Percentiles rank a stretch among this genome's conserved stretches.
Conservation (phyloP, 2,888 invertebrate species). For the Aspidiotus rigidus region DNA sequence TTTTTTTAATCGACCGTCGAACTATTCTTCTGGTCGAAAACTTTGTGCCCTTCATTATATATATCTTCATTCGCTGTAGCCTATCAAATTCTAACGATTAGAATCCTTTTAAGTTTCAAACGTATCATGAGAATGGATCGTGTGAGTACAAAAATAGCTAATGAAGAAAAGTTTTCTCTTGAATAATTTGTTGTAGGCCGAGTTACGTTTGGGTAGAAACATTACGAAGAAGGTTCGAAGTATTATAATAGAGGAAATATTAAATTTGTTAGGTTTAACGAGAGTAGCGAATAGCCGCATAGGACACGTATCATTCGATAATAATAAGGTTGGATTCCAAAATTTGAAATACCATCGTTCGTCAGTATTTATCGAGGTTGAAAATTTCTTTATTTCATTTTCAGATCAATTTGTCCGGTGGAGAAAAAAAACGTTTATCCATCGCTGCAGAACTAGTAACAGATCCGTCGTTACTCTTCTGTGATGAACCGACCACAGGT, state of each 20-base stretch:
- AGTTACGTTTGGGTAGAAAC: constrained; percentile 66
- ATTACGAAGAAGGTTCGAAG: constrained; percentile 54
- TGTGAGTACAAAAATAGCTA: no score
- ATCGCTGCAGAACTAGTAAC: constrained; percentile 88
- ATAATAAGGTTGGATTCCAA: constrained; percentile 22
- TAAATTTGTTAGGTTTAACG: constrained; percentile 52
- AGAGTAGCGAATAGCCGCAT: constrained; percentile 66
- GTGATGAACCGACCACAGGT: constrained; percentile 94
- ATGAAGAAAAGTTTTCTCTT: not conserved
- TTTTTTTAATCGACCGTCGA: no score
- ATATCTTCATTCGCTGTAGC: no score
- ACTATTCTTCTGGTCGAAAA: no score
- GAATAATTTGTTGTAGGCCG: constrained; percentile 51
- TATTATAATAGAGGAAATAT: constrained; percentile 58
- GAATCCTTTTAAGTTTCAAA: no score
- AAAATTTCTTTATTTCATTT: not conserved
- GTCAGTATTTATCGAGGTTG: no score
- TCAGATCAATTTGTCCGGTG: constrained; percentile 49
- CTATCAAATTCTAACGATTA: no score
- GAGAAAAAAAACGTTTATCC: constrained; percentile 82
- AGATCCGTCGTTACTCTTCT: constrained; percentile 83
- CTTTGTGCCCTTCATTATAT: no score
- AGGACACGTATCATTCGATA: constrained; percentile 49
- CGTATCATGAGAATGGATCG: no score
- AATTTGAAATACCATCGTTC: no score